These are phyloP conservation scores for Chrysotoxum bicinctum DNA, from an alignment of 2,888 invertebrate species.

Conservation along the genomic window DNA sequence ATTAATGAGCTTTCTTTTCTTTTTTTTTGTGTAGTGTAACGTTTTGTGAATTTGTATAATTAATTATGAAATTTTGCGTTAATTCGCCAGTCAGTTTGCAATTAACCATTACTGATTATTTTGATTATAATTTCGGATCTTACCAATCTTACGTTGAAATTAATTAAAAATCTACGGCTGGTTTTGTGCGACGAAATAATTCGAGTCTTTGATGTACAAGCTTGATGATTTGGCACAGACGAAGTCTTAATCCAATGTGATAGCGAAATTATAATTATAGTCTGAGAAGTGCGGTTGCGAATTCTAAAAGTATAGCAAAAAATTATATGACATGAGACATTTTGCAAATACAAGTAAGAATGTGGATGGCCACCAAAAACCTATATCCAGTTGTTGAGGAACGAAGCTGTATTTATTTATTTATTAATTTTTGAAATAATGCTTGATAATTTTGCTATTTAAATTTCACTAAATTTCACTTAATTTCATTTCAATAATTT, in stretches of 20 bases:
- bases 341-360: too few species aligned
- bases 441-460: too few species aligned
- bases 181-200: constrained; percentile 54
- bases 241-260: constrained; percentile 29
- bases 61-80: constrained; percentile 70
- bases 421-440: too few species aligned
- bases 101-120: constrained; percentile 70
- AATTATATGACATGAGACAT: too few species aligned
- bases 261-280: constrained; percentile 26
- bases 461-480: too few species aligned
- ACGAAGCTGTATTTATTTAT: too few species aligned
- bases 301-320: too few species aligned
- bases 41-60: constrained; percentile 69
- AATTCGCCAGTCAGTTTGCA: constrained; percentile 67
- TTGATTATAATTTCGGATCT: constrained; percentile 47
- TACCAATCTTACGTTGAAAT: constrained; percentile 40
- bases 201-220: constrained; percentile 7
- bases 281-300: neutral
- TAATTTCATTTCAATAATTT: too few species aligned
- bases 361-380: too few species aligned
- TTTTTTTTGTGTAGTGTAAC: constrained; percentile 12
- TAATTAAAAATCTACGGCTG: constrained; percentile 51
- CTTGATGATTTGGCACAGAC: constrained; percentile 1
- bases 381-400: too few species aligned
- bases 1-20: constrained; percentile 56